phyloP scores from a whole-genome alignment of 2,113 vertebrate species.

The Quiscalus mexicanus region DNA sequence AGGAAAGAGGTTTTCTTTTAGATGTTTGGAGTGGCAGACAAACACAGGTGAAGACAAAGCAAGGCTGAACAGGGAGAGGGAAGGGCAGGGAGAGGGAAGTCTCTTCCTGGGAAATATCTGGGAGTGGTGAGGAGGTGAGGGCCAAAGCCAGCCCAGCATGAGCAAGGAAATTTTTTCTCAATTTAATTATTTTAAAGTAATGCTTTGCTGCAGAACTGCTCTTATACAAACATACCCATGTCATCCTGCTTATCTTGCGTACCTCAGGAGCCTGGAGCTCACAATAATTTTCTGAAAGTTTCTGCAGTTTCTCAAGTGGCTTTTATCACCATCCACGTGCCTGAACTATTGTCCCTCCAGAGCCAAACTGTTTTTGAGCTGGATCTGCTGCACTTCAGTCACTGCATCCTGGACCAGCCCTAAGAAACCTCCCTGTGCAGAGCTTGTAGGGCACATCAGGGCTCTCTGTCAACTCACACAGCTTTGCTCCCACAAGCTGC shows the following conservation, averaged over 20 bases:
- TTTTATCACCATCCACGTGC: neutral
- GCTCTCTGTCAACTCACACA: neutral
- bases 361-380: neutral
- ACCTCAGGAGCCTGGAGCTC: neutral
- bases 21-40: neutral
- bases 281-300: neutral
- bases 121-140: accelerated
- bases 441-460: neutral
- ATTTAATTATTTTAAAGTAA: neutral
- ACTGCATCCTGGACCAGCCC: neutral
- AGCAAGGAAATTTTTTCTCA: neutral
- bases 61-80: neutral
- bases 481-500: neutral
- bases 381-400: neutral
- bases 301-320: neutral
- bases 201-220: neutral
- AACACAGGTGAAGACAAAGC: neutral
- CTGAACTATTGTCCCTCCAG: neutral
- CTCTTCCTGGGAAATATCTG: neutral
- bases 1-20: neutral
- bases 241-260: neutral
- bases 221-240: neutral
- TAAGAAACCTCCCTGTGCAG: neutral
- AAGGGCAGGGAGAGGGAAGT: neutral
- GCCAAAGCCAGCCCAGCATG: neutral